Evolutionary conservation across 2,113 vertebrate genomes (phyloP).

Genomic region (Porphyrio hochstetteri): DNA sequence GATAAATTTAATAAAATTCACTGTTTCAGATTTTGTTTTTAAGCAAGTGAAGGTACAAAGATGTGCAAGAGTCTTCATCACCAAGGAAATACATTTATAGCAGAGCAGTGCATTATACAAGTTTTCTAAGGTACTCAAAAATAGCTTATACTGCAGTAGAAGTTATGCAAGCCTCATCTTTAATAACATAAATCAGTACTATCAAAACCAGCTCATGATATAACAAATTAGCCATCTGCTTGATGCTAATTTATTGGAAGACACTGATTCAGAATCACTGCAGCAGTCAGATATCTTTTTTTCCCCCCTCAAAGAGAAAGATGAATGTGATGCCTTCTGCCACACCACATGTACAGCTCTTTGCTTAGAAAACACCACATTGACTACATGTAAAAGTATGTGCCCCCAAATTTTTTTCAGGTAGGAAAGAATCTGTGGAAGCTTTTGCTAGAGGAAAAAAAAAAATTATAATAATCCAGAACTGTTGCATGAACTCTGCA

Average conservation of each 20-base stretch:
- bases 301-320: background rate
- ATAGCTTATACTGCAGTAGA: background rate
- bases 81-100: background rate
- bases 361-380: background rate
- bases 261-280: background rate
- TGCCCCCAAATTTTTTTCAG: background rate
- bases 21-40: background rate
- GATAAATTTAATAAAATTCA: background rate
- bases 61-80: background rate
- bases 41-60: background rate
- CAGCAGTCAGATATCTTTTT: background rate
- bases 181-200: background rate
- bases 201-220: background rate
- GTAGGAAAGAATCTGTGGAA: conserved; percentile 3
- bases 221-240: conserved; percentile 14
- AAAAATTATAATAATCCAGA: background rate
- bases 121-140: background rate
- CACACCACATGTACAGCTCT: background rate
- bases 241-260: background rate
- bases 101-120: background rate
- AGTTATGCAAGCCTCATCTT: conserved; percentile 19
- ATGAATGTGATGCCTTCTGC: background rate
- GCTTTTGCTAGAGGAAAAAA: background rate
- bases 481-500: background rate
- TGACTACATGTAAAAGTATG: background rate